Evolutionary conservation across 2,888 invertebrate species (phyloP).

Genomic region (Uropetala carovei): DNA sequence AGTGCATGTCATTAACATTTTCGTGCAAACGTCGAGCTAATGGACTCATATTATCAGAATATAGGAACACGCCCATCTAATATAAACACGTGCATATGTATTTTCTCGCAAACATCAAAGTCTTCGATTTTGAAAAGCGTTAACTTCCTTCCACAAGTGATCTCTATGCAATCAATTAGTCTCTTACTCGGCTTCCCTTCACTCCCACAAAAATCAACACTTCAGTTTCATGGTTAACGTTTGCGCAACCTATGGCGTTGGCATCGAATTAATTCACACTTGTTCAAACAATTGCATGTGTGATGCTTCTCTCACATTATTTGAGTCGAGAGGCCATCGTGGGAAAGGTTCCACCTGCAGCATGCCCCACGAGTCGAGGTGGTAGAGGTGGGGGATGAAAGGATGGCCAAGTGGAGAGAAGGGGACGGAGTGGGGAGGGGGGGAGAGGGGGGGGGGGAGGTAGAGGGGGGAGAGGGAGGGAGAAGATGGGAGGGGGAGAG

Average conservation of each 20-base stretch:
- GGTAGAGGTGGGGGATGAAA: not conserved
- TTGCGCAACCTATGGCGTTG: not conserved
- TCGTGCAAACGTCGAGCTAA: no score
- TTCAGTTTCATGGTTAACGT: not conserved
- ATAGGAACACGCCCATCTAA: no score
- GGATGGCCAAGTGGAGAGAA: not conserved
- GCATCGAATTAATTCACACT: not conserved
- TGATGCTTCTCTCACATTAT: constrained; percentile 1
- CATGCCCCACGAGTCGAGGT: not conserved
- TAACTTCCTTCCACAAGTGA: not conserved
- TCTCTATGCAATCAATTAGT: not conserved
- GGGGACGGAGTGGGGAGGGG: not conserved
- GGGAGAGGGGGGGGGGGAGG: not conserved
- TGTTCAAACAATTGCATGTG: not conserved
- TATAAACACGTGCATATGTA: no score
- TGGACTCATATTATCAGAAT: no score
- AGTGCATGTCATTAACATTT: no score
- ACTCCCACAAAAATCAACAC: constrained; percentile 28
- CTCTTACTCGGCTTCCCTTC: not conserved
- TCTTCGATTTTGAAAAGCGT: not conserved
- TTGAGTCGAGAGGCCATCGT: not conserved
- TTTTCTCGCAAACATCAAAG: no score
- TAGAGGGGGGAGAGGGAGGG: no score
- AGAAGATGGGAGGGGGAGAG: no score
- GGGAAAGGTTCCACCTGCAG: not conserved